These are phyloP conservation scores for Seriola rivoliana DNA, from an alignment of 2,113 vertebrate species.

Conservation along the genomic window DNA sequence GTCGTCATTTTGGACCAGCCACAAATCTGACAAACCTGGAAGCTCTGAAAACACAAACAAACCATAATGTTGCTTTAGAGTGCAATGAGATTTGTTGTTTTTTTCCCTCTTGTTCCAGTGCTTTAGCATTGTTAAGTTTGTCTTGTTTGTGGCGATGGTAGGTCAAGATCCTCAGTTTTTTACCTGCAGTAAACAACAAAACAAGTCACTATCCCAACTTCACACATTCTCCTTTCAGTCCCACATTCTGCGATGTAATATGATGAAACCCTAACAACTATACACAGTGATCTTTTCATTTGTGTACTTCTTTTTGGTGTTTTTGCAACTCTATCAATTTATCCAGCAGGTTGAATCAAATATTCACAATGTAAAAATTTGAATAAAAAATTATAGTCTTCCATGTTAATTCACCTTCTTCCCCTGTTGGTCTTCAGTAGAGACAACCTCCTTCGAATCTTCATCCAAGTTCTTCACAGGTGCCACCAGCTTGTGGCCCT, in stretches of 20 bases:
- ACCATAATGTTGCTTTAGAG: too few relatives aligned
- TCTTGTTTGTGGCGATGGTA: too few relatives aligned
- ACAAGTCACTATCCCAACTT: not conserved
- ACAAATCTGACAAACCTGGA: slow-evolving; percentile 45
- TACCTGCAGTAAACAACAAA: slow-evolving; percentile 37
- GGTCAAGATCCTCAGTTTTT: too few relatives aligned
- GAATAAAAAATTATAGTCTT: not conserved
- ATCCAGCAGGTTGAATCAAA: too few relatives aligned
- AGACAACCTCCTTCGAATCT: slow-evolving; percentile 55
- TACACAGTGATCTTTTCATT: not conserved
- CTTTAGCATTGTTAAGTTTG: too few relatives aligned
- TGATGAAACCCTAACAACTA: too few relatives aligned
- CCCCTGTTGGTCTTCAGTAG: slow-evolving; percentile 64
- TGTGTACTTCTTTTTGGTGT: too few relatives aligned
- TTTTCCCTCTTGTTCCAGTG: too few relatives aligned
- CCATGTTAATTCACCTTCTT: slow-evolving; percentile 57
- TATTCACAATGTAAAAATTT: not conserved
- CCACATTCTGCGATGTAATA: too few relatives aligned
- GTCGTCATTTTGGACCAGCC: slow-evolving; percentile 55
- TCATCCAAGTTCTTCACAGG: slow-evolving; percentile 90
- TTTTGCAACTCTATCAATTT: too few relatives aligned
- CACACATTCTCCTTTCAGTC: not conserved
- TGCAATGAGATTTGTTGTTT: too few relatives aligned
- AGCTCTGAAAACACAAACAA: not conserved
- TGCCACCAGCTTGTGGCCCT: slow-evolving; percentile 90